Evolutionary conservation across 2,888 invertebrate genomes (phyloP), one percentile per base, ranked within the genome.

Genomic region (Clusia tigrina): DNA sequence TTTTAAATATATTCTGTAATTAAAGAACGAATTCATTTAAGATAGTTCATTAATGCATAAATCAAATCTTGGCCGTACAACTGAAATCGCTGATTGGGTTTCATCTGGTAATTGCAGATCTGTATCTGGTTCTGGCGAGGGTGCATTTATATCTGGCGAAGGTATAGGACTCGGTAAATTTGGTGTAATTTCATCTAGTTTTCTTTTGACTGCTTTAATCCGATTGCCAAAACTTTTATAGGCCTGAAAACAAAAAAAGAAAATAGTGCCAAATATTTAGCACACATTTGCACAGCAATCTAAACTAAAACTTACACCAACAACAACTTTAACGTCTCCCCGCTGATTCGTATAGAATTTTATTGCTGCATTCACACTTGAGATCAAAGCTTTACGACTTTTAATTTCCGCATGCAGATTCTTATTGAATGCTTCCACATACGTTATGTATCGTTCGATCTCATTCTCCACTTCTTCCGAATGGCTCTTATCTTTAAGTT

Each of bases 301-400:
- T 15, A 60, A 1, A 25, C 1, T n/a, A n/a, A 25, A 9, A 89
- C 92, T 90, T 85, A 96, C 97, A 87, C 94, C 95, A 64, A 94
- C 93, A 24, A 98, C 97, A 67, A 97, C 91, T 87, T 95, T 96
- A 15, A 97, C 97, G 86, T 98, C 98, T 5, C 93, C 92, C 65
- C 92, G 88, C 81, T 98, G 97, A 18, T 91, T 92, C 46, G 93
- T 91, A 80, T 96, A 94, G 83, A 94, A 96, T 66, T 91, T 89
- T 73, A 93, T 91, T 2, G 95, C 93, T 52, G 92, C 91, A 60
- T 91, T 89, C 54, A 97, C 83, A 37, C 92, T 84, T 3, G 92
- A 90, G 58, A 96, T 85, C 54, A 98, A 86, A 2, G 91, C 87
- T 69, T 89, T 90, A 67, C 96, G 87, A 54, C 94, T 92, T 63